A percentile compares a stretch with the other conserved stretches of the same genome.
Conservation (phyloP, 2,888 invertebrate genomes). For the Pimpla rufipes region DNA sequence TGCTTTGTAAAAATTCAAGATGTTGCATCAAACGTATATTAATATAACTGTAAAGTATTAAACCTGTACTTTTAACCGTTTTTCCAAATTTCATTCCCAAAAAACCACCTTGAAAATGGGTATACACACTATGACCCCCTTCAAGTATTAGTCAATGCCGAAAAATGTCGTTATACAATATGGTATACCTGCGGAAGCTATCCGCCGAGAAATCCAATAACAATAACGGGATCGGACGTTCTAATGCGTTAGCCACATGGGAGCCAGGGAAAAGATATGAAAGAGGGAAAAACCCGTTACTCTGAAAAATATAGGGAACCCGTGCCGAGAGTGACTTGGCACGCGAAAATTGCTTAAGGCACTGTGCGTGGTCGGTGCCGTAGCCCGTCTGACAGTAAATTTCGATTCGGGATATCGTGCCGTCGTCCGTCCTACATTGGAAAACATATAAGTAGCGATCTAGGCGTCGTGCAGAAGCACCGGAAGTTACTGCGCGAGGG, state of each 20-base stretch:
- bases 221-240: background rate
- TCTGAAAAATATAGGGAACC: background rate
- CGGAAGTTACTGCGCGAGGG: background rate
- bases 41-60: too few species aligned
- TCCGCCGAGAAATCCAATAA: too few species aligned
- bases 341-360: background rate
- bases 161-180: too few species aligned
- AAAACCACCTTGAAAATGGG: too few species aligned
- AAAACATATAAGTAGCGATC: background rate
- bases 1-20: too few species aligned
- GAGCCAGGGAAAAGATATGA: background rate
- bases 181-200: background rate
- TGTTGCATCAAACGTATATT: too few species aligned
- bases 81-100: too few species aligned
- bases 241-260: background rate
- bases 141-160: too few species aligned
- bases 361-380: background rate
- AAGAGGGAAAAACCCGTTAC: conserved; percentile 4
- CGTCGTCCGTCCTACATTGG: background rate
- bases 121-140: too few species aligned
- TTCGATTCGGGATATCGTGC: background rate
- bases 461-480: background rate
- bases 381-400: background rate
- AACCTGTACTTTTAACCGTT: too few species aligned
- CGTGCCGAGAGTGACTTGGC: background rate